Evolutionary conservation across 1,140 invertebrate species (phyloP).

Genomic region (Drosophila orena): DNA sequence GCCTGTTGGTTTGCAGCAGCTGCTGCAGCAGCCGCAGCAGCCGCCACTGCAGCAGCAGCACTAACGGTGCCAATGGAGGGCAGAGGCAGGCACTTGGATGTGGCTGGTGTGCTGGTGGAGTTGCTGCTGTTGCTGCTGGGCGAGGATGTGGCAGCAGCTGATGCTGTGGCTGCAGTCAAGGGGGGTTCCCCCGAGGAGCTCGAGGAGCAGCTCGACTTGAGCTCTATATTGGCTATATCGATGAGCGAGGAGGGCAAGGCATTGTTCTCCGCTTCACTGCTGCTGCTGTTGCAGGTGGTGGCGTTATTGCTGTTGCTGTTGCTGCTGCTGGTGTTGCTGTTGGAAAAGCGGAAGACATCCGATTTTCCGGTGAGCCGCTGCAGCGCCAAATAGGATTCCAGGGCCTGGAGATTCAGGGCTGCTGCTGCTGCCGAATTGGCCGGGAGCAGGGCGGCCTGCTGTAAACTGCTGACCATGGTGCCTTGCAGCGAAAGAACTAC

Average conservation of each 20-base stretch:
- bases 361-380: conserved; percentile 88
- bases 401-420: conserved; percentile 91
- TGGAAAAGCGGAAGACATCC: conserved; percentile 74
- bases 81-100: conserved; percentile 59
- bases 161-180: conserved; percentile 3
- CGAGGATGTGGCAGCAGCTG: conserved; percentile 9
- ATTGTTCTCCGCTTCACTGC: conserved; percentile 42
- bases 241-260: conserved; percentile 58
- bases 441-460: conserved; percentile 90
- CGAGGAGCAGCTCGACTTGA: conserved; percentile 83
- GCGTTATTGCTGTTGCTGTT: conserved; percentile 28
- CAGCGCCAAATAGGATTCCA: conserved; percentile 92
- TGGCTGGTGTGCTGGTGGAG: conserved; percentile 43
- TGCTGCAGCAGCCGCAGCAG: conserved; percentile 62
- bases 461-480: conserved; percentile 90
- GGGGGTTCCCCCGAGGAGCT: conserved; percentile 84
- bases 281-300: conserved; percentile 26
- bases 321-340: conserved; percentile 41
- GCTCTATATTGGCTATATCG: conserved; percentile 81
- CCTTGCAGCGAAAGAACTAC: conserved; percentile 91
- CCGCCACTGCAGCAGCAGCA: conserved; percentile 64
- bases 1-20: conserved; percentile 70
- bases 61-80: conserved; percentile 76
- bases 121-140: conserved; percentile 27
- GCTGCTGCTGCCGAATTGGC: conserved; percentile 91